Evolutionary conservation across 2,888 invertebrate species (phyloP).

Genomic region (Anoplius nigerrimus): DNA sequence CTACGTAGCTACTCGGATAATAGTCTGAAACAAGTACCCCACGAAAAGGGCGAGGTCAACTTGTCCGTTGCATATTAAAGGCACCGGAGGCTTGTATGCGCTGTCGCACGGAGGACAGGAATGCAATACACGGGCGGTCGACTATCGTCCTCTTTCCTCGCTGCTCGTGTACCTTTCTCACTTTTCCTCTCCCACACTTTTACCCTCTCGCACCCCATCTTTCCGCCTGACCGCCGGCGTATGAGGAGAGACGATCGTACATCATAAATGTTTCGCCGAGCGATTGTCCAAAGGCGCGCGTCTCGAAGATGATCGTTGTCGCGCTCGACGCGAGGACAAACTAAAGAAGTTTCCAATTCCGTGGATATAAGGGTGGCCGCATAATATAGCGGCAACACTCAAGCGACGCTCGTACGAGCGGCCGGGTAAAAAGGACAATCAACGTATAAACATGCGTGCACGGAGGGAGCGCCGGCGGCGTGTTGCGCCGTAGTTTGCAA

Average conservation of each 20-base stretch:
- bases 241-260: background rate
- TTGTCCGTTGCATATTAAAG: slow-evolving; percentile 68
- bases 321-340: too few species aligned
- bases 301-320: too few species aligned
- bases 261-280: too few species aligned
- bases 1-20: slow-evolving; percentile 60
- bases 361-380: too few species aligned
- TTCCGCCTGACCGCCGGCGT: too few species aligned
- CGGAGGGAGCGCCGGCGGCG: slow-evolving; percentile 20
- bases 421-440: too few species aligned
- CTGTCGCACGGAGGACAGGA: slow-evolving; percentile 39
- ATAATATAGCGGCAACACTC: too few species aligned
- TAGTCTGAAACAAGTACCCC: slow-evolving; percentile 65
- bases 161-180: background rate
- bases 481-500: slow-evolving; percentile 44
- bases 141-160: background rate
- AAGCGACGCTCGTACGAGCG: too few species aligned
- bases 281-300: too few species aligned
- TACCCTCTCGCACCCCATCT: too few species aligned
- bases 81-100: slow-evolving; percentile 39
- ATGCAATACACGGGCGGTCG: slow-evolving; percentile 36
- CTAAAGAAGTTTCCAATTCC: too few species aligned
- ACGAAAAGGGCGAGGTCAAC: slow-evolving; percentile 66
- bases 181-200: slow-evolving; percentile 29
- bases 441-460: slow-evolving; percentile 6